Evolutionary conservation across 1,140 invertebrate species (phyloP), one percentile per base, ranked within the genome.

Genomic region (Melipona quadrifasciata): DNA sequence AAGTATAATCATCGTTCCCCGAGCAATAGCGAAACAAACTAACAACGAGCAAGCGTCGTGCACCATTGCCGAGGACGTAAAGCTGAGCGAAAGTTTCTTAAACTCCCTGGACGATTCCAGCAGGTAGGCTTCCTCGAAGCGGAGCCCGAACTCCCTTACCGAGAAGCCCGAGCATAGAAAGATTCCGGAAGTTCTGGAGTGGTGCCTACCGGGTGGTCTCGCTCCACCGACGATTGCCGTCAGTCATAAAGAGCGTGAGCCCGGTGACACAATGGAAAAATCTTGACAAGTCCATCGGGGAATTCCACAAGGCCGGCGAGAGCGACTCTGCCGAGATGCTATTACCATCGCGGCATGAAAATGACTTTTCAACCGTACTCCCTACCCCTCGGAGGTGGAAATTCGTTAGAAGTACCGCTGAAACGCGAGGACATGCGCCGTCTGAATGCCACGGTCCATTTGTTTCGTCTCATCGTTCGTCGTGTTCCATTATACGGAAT

Each of bases 201-300:
- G 61, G 39, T 85, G 70, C 55, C 86, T 86, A 79, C 78, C 75
- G 68, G 82, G 82, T 84, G 82, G 82, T 84, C 82, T 24, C 31
- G 55, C 27, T 31, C 55, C 76, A 72, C 68, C 17, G 51, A 47
- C 64, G 70, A 84, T 80, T 84, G 72, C 68, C 55, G 82, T 81
- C 64, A 80, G 86, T 88, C 83, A 87, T 89, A 84, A 73, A 76
- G 51, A 31, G 47, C 68, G 58, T 51, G n/a, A 31, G 24, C 51
- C 27, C 19, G 55, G 65, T 86, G 84, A 86, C 84, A 86, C 80
- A 86, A 84, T 80, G 84, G 86, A 82, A 84, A 86, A 87, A 78
- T 80, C 71, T 47, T 88, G 82, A 90, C 81, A 53, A 84, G 58
- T 87, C 86, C 86, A 81, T 77, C 84, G 58, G 71, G 1, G 83